A percentile compares a stretch with the other conserved stretches of the same genome.
These are phyloP conservation scores for Ovis canadensis DNA, from an alignment of 2,113 vertebrate species.

Conservation along the genomic window DNA sequence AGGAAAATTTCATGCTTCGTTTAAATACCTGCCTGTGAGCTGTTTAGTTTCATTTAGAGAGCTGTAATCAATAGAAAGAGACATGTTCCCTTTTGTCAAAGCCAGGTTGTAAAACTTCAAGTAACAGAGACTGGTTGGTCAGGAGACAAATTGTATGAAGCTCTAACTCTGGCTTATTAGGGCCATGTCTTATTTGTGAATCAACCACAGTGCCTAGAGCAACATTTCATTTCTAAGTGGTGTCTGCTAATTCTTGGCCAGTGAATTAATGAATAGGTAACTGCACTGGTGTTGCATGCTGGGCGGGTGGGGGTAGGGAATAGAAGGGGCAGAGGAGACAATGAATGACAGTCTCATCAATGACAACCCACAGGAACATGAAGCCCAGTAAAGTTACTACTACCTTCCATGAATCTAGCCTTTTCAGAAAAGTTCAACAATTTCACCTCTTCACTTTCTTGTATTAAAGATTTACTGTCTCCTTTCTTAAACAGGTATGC, in stretches of 20 bases:
- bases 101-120: neutral
- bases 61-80: constrained; percentile 13
- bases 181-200: neutral
- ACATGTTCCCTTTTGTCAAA: constrained; percentile 25
- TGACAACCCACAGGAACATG: neutral
- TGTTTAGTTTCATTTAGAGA: constrained; percentile 11
- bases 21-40: constrained; percentile 26
- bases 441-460: neutral
- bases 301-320: accelerated
- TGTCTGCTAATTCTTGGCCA: neutral
- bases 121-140: neutral
- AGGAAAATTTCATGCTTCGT: constrained; percentile 24
- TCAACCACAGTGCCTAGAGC: neutral
- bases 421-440: neutral
- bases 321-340: neutral
- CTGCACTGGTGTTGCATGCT: neutral
- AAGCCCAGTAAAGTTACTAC: neutral
- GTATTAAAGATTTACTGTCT: neutral
- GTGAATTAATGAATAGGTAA: neutral
- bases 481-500: constrained; percentile 1
- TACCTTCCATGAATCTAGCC: neutral
- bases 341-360: neutral
- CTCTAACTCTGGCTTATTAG: neutral
- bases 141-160: neutral
- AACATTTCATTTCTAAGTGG: neutral